Percentiles rank a stretch among this genome's conserved stretches.
These are phyloP conservation scores for Papilio elwesi DNA, from an alignment of 2,888 invertebrate species.

Conservation along the genomic window DNA sequence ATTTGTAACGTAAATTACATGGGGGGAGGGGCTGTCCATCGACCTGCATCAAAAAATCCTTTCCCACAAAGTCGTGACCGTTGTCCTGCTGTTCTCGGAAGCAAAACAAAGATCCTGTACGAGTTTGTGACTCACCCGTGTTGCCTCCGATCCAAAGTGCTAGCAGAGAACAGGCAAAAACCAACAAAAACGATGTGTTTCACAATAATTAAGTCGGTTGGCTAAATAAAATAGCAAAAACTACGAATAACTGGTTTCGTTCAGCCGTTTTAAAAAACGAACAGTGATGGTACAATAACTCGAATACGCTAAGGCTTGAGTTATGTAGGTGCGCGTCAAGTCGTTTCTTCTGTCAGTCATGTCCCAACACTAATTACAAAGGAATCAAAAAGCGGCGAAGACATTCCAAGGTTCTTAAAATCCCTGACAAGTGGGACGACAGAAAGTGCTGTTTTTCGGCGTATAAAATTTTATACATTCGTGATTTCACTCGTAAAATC, in stretches of 20 bases:
- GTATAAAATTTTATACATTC: constrained; percentile 21
- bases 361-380: constrained; percentile 20
- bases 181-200: constrained; percentile 44
- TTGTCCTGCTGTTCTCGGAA: constrained; percentile 73
- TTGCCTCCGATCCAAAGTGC: constrained; percentile 58
- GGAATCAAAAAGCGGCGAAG: constrained; percentile 21
- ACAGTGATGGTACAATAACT: constrained; percentile 35
- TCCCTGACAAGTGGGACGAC: constrained; percentile 25
- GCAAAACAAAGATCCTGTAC: constrained; percentile 81
- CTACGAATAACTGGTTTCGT: constrained; percentile 19
- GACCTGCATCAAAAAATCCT: constrained; percentile 76
- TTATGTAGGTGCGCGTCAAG: constrained; percentile 18
- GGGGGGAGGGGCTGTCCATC: constrained; percentile 75
- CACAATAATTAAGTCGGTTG: constrained; percentile 24
- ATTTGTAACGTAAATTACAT: constrained; percentile 55
- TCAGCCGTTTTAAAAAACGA: constrained; percentile 23
- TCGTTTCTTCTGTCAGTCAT: constrained; percentile 25
- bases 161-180: constrained; percentile 52
- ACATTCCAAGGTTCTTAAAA: constrained; percentile 21
- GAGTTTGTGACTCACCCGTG: constrained; percentile 72
- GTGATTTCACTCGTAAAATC: constrained; percentile 35
- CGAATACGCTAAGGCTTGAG: constrained; percentile 7
- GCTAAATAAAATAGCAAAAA: constrained; percentile 32
- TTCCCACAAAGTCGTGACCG: constrained; percentile 77
- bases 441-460: constrained; percentile 12